Conservation (phyloP, 1,140 invertebrate species). For the Rhagoletis pomonella region DNA sequence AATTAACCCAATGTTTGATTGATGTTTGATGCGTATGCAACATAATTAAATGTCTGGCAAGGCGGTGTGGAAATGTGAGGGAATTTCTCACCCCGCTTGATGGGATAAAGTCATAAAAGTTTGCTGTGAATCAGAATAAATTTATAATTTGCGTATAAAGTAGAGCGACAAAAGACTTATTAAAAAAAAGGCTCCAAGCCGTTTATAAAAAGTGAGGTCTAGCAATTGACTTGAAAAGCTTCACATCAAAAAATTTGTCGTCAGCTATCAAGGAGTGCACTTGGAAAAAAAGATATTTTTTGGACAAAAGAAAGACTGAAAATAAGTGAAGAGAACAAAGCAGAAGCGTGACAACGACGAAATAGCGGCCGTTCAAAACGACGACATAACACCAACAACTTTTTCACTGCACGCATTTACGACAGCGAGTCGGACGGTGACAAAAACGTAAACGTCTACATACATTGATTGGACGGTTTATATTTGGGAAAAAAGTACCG, state of each 20-base stretch:
- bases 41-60: not conserved
- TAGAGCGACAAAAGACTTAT: not conserved
- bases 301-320: conserved; percentile 19
- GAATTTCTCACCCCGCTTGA: conserved; percentile 7
- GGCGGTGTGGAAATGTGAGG: not conserved
- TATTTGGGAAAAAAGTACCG: not conserved
- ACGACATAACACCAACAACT: conserved; percentile 3
- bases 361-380: conserved; percentile 6
- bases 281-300: conserved; percentile 18
- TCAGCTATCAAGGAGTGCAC: not conserved
- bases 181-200: too few relatives aligned
- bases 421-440: not conserved
- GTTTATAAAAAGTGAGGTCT: not conserved
- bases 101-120: not conserved
- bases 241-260: not conserved
- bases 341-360: conserved; percentile 28
- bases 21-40: too few relatives aligned
- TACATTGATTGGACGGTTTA: not conserved
- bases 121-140: not conserved
- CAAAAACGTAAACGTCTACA: not conserved
- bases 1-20: too few relatives aligned
- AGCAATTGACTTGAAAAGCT: not conserved
- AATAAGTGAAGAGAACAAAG: conserved; percentile 37
- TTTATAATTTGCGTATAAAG: not conserved
- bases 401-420: not conserved